Evolutionary conservation across 2,113 vertebrate genomes (phyloP), one percentile per base, ranked within the genome.

Genomic region (Melanostigma gelatinosum): DNA sequence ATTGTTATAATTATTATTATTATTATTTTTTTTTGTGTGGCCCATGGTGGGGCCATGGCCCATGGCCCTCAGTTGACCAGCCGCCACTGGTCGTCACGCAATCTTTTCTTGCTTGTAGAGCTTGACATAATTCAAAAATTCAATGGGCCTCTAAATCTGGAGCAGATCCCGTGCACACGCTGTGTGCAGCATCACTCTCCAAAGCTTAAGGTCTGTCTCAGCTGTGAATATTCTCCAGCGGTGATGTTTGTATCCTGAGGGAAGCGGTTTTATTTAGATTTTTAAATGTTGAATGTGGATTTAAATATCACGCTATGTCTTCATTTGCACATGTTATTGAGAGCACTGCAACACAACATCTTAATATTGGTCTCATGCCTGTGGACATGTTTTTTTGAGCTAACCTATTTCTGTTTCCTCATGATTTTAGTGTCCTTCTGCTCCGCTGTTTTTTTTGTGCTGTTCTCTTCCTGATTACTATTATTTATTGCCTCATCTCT

Each of bases 401-500:
- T 55, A 65, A 84, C 76, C 64, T 82, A 13, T 60, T 44, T 55
- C 50, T 46, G 63, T 2, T 77, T 75, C 69, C 12, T 80, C 9
- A 20, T 40, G 64, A 62, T 75, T 84, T 87, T 72, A 42, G 54
- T 52, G 18, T 78, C 76, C 72, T 76, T 60, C 50, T 85, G 79
- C 44, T 87, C 61, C 74, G 29, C 75, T 73, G 40, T 71, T 71
- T 32, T 50, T 15, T 73, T 15, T 61, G 0, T 74, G 34, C 77
- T 71, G 64, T 36, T 77, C 32, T 18, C 50, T 73, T 74, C 22
- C 16, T 57, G 46, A 36, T 75, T 64, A 36, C 50, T 40, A 40
- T 85, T 80, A 80, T 87, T 86, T 83, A 84, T 86, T 58, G n/a
- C 54, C 58, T 71, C 64, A 86, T 87, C 76, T 60, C 24, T 20